Conservation (phyloP, 2,888 invertebrate genomes). For the Epistrophe grossulariae region DNA sequence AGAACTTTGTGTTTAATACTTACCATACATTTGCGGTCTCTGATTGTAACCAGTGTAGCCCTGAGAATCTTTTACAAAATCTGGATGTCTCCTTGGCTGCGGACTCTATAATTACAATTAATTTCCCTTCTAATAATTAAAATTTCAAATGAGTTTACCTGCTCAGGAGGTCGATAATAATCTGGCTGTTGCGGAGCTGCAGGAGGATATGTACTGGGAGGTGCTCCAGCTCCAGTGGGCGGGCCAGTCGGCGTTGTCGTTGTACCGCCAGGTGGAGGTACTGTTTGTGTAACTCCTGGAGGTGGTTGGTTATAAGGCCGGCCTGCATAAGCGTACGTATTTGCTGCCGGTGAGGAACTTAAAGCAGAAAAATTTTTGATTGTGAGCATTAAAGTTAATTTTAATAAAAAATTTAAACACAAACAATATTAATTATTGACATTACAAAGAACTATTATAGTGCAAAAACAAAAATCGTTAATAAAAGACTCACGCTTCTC, state of each 20-base stretch:
- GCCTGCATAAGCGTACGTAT: slow-evolving; percentile 83
- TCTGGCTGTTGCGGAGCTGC: slow-evolving; percentile 85
- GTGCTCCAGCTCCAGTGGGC: slow-evolving; percentile 83
- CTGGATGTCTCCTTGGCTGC: slow-evolving; percentile 91
- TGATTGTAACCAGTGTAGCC: slow-evolving; percentile 88
- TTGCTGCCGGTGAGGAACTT: slow-evolving; percentile 83
- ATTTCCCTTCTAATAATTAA: not conserved
- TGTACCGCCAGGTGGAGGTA: slow-evolving; percentile 83
- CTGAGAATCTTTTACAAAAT: slow-evolving; percentile 91
- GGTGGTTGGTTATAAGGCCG: slow-evolving; percentile 83
- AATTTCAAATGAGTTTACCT: slow-evolving; percentile 78
- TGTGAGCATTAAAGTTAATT: not conserved
- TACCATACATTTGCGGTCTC: slow-evolving; percentile 88
- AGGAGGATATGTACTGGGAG: slow-evolving; percentile 83
- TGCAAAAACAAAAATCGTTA: slow-evolving; percentile 52
- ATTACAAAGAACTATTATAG: slow-evolving; percentile 63
- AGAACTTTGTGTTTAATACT: slow-evolving; percentile 75
- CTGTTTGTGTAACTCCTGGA: slow-evolving; percentile 85
- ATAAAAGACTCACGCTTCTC: slow-evolving; percentile 86
- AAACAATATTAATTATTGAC: slow-evolving; percentile 25
- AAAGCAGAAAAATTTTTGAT: slow-evolving; percentile 1
- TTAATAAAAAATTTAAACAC: not conserved
- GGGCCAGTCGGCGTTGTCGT: slow-evolving; percentile 79
- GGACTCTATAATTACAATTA: slow-evolving; percentile 85
- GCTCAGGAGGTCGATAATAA: slow-evolving; percentile 85